Percentiles rank a stretch among this genome's conserved stretches.
Evolutionary conservation across 2,113 vertebrate genomes (phyloP).

Genomic region (Bagarius yarrelli): DNA sequence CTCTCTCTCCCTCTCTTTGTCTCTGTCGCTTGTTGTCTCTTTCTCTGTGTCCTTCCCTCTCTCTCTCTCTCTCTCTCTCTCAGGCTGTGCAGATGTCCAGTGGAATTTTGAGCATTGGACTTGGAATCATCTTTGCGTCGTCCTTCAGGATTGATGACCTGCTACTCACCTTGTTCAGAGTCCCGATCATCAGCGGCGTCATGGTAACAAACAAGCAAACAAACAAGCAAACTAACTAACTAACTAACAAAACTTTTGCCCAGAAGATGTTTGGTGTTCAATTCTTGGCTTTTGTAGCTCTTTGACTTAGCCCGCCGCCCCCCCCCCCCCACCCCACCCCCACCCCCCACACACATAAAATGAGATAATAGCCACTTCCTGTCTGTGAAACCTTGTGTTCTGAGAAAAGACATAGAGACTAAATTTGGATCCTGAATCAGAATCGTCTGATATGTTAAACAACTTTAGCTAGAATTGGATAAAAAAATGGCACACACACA

Average conservation of each 20-base stretch:
- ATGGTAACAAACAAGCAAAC: constrained; percentile 55
- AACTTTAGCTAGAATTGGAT: not conserved
- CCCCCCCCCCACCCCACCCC: not conserved
- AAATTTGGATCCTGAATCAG: no score
- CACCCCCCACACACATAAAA: not conserved
- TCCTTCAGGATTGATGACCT: accelerated
- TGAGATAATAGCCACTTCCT: not conserved
- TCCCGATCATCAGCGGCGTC: constrained; percentile 64
- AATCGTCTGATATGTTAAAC: not conserved
- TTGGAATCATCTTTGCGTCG: constrained; percentile 62
- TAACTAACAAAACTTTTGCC: not conserved
- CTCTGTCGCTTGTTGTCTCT: no score
- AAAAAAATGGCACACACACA: not conserved
- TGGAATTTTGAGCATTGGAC: constrained; percentile 63
- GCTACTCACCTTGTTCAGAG: constrained; percentile 63
- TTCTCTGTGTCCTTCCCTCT: not conserved
- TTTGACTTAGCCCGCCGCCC: not conserved
- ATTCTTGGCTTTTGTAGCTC: not conserved
- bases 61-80: not conserved
- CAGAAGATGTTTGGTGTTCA: not conserved
- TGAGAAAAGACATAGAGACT: no score
- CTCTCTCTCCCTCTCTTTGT: no score
- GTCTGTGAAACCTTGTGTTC: no score
- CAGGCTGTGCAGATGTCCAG: constrained; percentile 66
- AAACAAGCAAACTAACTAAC: not conserved